These are phyloP conservation scores for Gephyroberyx darwinii DNA, from an alignment of 2,797 vertebrate species.

Conservation along the genomic window DNA sequence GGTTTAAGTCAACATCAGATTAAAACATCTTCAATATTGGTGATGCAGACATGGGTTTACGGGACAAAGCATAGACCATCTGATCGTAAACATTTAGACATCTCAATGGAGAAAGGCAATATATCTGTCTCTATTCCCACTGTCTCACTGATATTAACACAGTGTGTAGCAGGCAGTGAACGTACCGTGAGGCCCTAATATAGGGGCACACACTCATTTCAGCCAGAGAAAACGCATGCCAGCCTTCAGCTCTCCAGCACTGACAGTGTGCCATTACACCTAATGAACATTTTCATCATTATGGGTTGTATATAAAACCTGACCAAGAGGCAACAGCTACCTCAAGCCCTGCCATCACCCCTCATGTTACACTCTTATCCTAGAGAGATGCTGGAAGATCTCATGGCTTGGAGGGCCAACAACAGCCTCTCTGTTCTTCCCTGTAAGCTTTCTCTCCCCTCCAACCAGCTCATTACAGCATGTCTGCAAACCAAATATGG, in stretches of 20 bases:
- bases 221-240: conserved; percentile 74
- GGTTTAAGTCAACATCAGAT: conserved; percentile 4
- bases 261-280: conserved; percentile 68
- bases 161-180: conserved; percentile 44
- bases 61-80: conserved; percentile 34
- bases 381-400: conserved; percentile 73
- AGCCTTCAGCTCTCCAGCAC: conserved; percentile 47
- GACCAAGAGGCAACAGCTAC: conserved; percentile 46
- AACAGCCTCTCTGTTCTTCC: conserved; percentile 75
- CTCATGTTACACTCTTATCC: conserved; percentile 60
- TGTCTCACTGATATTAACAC: conserved; percentile 41
- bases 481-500: conserved; percentile 75
- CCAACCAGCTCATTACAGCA: conserved; percentile 68
- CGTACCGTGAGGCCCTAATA: conserved; percentile 71
- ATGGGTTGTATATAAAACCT: conserved; percentile 66
- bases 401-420: conserved; percentile 66
- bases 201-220: conserved; percentile 50
- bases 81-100: conserved; percentile 62
- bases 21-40: conserved; percentile 12
- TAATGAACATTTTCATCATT: conserved; percentile 72
- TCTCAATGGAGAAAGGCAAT: conserved; percentile 41
- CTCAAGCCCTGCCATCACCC: conserved; percentile 55
- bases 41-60: neutral
- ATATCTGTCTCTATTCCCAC: conserved; percentile 25
- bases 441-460: neutral